A percentile compares a stretch with the other conserved stretches of the same genome.
Conservation (phyloP, 2,888 invertebrate genomes). For the Ennomos fuscantarius region DNA sequence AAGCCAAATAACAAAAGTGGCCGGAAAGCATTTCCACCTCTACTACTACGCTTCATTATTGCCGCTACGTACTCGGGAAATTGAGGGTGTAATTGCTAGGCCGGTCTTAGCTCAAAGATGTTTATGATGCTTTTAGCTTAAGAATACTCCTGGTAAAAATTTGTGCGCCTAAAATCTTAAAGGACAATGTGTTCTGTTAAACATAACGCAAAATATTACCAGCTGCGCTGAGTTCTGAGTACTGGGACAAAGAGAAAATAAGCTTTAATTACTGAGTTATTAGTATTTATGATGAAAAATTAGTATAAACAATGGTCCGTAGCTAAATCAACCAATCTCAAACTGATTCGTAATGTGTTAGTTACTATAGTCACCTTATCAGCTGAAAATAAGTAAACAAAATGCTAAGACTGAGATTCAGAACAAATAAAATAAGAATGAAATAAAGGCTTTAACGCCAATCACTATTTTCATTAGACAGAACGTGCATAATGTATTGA, state of each 20-base stretch:
- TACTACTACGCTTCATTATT: slow-evolving; percentile 44
- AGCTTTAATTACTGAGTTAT: neutral
- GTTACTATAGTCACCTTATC: no score
- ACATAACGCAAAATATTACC: slow-evolving; percentile 10
- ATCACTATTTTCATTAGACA: neutral
- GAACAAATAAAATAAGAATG: no score
- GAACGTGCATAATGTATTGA: neutral
- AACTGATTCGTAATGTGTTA: no score
- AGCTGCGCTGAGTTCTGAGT: neutral
- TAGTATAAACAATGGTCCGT: no score
- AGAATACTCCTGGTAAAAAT: slow-evolving; percentile 39
- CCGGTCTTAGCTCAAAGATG: slow-evolving; percentile 35
- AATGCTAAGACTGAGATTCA: no score
- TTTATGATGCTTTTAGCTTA: slow-evolving; percentile 32
- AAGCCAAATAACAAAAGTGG: neutral
- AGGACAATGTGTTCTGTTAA: slow-evolving; percentile 25
- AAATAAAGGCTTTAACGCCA: neutral
- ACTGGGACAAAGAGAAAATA: neutral
- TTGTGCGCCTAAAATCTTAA: slow-evolving; percentile 45
- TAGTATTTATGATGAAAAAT: no score
- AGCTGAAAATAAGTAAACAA: no score
- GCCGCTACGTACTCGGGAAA: slow-evolving; percentile 42
- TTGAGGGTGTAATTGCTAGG: slow-evolving; percentile 44
- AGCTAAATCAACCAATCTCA: no score
- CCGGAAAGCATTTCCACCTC: slow-evolving; percentile 21